Evolutionary conservation across 2,888 invertebrate species (phyloP).

Genomic region (Dilophus febrilis): DNA sequence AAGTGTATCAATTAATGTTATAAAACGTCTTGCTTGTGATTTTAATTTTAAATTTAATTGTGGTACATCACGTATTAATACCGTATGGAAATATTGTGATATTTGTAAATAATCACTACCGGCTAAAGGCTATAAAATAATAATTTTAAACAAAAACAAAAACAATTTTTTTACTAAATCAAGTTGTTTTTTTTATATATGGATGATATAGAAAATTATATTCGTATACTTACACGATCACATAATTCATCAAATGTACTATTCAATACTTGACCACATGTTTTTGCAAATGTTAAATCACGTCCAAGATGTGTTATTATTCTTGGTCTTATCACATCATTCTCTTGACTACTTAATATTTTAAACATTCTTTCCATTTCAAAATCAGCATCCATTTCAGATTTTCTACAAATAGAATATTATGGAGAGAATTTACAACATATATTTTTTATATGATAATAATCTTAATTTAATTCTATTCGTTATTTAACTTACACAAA

Average conservation of each 20-base stretch:
- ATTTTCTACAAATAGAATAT: slow-evolving; percentile 36
- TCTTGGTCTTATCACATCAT: slow-evolving; percentile 69
- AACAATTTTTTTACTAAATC: slow-evolving; percentile 1
- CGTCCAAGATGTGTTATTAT: slow-evolving; percentile 77
- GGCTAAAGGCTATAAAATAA: slow-evolving; percentile 57
- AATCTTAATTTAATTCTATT: not conserved
- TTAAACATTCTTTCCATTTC: slow-evolving; percentile 70
- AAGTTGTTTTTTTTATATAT: slow-evolving; percentile 3
- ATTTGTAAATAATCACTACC: slow-evolving; percentile 90
- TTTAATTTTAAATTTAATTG: slow-evolving; percentile 59
- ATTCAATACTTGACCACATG: slow-evolving; percentile 85
- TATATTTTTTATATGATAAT: slow-evolving; percentile 5
- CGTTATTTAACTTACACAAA: slow-evolving; percentile 50
- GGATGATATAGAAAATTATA: slow-evolving; percentile 9
- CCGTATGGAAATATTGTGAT: slow-evolving; percentile 85
- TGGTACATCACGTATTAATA: slow-evolving; percentile 81
- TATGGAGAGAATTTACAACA: slow-evolving; percentile 23
- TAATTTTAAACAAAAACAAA: not conserved
- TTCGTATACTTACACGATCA: slow-evolving; percentile 47
- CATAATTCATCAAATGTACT: slow-evolving; percentile 81
- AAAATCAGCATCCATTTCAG: slow-evolving; percentile 39
- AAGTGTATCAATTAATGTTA: slow-evolving; percentile 89
- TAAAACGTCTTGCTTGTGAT: slow-evolving; percentile 86
- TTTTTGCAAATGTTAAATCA: slow-evolving; percentile 70
- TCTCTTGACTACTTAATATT: slow-evolving; percentile 72